These are phyloP conservation scores for Penaeus vannamei DNA, from an alignment of 1,140 invertebrate genomes.

Conservation along the genomic window DNA sequence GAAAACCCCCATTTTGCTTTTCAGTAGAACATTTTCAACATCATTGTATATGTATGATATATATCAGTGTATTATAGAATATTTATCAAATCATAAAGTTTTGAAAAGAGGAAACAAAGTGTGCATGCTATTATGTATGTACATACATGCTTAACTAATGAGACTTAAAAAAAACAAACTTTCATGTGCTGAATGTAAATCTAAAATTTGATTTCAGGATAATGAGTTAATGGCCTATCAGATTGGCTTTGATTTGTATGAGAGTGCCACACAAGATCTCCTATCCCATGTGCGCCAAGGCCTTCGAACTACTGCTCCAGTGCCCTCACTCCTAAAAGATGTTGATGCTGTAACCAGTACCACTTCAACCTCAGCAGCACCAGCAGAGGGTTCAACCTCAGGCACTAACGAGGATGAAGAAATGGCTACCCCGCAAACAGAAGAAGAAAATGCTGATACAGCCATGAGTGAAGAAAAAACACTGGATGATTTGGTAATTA, in stretches of 20 bases:
- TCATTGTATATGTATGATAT: too few relatives aligned
- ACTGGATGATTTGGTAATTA: slow-evolving; percentile 62
- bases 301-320: slow-evolving; percentile 85
- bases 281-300: slow-evolving; percentile 89
- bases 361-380: slow-evolving; percentile 5
- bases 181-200: neutral
- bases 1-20: too few relatives aligned
- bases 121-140: too few relatives aligned
- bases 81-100: too few relatives aligned
- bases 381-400: slow-evolving; percentile 52
- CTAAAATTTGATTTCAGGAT: slow-evolving; percentile 70
- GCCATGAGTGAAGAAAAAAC: slow-evolving; percentile 72
- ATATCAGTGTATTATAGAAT: too few relatives aligned
- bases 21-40: too few relatives aligned
- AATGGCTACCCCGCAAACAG: slow-evolving; percentile 40
- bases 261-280: slow-evolving; percentile 98
- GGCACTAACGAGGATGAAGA: slow-evolving; percentile 67
- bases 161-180: neutral
- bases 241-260: slow-evolving; percentile 99
- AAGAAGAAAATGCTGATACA: slow-evolving; percentile 72
- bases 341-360: slow-evolving; percentile 42
- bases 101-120: too few relatives aligned
- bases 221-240: slow-evolving; percentile 95
- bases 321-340: slow-evolving; percentile 74
- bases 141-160: too few relatives aligned